phyloP scores from a whole-genome alignment of 2,888 invertebrate species.

The Thereva unica region DNA sequence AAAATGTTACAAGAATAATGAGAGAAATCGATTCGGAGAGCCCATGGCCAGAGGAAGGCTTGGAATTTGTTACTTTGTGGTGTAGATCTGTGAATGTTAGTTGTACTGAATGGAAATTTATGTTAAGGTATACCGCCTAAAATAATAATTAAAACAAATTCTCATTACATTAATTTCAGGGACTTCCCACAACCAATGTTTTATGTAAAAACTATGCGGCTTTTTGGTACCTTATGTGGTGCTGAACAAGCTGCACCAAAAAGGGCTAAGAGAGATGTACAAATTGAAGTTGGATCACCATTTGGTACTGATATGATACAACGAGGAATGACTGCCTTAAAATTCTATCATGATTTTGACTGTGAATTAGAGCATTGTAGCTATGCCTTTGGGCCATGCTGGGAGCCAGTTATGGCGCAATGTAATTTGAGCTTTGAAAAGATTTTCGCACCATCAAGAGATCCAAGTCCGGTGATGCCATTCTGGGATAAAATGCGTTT shows the following conservation, averaged over 20 bases:
- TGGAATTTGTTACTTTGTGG: conserved; percentile 92
- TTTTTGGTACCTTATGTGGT: conserved; percentile 89
- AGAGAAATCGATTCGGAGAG: conserved; percentile 84
- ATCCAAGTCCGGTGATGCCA: conserved; percentile 90
- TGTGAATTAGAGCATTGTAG: conserved; percentile 88
- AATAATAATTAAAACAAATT: too few relatives aligned
- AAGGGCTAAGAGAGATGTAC: conserved; percentile 59
- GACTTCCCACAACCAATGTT: conserved; percentile 96
- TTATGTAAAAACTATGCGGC: conserved; percentile 77
- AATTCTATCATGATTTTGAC: conserved; percentile 97
- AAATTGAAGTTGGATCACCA: conserved; percentile 76
- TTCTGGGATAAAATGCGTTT: conserved; percentile 98
- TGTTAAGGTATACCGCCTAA: conserved; percentile 61
- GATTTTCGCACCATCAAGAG: conserved; percentile 82
- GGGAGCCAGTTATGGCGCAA: conserved; percentile 82
- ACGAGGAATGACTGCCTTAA: conserved; percentile 90
- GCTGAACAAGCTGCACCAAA: conserved; percentile 83
- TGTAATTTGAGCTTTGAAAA: conserved; percentile 76
- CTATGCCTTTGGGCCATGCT: conserved; percentile 97
- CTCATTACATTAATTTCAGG: conserved; percentile 53
- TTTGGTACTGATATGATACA: conserved; percentile 83
- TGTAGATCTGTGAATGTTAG: conserved; percentile 83
- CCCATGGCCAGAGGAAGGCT: conserved; percentile 88
- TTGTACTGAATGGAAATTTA: conserved; percentile 84
- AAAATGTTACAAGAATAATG: conserved; percentile 73